phyloP scores from a whole-genome alignment of 2,888 invertebrate species.

The Parnassius smintheus region DNA sequence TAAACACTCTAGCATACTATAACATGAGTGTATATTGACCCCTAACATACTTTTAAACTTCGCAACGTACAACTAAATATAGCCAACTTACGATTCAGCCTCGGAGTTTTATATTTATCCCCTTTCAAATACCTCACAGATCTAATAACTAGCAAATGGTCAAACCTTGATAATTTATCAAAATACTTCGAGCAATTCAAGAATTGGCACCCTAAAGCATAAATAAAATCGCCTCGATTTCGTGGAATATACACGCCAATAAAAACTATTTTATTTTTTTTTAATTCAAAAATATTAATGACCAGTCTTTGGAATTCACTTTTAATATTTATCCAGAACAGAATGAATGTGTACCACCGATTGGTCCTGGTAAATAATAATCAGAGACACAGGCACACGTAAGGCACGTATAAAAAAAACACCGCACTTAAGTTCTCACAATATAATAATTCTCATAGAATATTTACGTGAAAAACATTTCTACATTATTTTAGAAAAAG shows the following conservation, averaged over 20 bases:
- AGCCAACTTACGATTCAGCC: constrained; percentile 25
- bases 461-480: too few species aligned
- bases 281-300: neutral
- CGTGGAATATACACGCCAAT: constrained; percentile 19
- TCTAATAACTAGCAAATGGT: constrained; percentile 32
- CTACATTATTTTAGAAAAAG: too few species aligned
- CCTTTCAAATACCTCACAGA: constrained; percentile 32
- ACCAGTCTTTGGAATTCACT: neutral
- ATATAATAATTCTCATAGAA: too few species aligned
- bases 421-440: neutral
- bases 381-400: constrained; percentile 18
- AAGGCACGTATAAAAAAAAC: constrained; percentile 17
- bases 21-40: constrained; percentile 66
- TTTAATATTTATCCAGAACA: too few species aligned
- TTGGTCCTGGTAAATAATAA: neutral
- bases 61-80: constrained; percentile 49
- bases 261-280: neutral
- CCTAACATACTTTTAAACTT: constrained; percentile 60
- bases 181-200: constrained; percentile 14
- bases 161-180: constrained; percentile 13
- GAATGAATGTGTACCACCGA: neutral
- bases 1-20: constrained; percentile 71
- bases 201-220: constrained; percentile 23
- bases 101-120: constrained; percentile 23
- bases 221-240: constrained; percentile 20